Percentiles rank a stretch among this genome's conserved stretches.
Evolutionary conservation across 2,888 invertebrate species (phyloP).

Genomic region (Enchytraeus crypticus): DNA sequence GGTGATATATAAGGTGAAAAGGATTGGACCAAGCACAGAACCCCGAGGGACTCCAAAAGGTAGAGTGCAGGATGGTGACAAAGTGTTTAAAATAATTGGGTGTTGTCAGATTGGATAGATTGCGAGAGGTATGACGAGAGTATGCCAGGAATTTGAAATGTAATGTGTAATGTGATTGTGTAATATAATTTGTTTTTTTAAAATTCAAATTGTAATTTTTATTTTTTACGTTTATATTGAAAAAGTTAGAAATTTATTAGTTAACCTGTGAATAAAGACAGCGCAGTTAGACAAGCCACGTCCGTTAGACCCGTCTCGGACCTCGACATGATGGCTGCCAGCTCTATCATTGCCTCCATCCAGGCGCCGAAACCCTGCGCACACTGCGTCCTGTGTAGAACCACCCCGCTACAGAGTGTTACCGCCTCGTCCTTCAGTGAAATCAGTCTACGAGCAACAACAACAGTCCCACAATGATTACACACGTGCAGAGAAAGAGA

Average conservation of each 20-base stretch:
- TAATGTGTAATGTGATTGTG: not conserved
- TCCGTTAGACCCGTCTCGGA: not conserved
- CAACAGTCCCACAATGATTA: not conserved
- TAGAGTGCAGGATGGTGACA: too few species aligned
- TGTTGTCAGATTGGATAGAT: too few species aligned
- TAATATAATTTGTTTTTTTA: not conserved
- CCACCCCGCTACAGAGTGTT: not conserved
- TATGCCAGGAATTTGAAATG: not conserved
- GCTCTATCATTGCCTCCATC: constrained; percentile 6
- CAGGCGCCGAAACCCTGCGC: not conserved
- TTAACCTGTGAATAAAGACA: constrained; percentile 2
- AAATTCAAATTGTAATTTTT: not conserved
- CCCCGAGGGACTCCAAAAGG: too few species aligned
- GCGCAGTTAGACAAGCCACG: constrained; percentile 5
- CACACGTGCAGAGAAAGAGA: not conserved
- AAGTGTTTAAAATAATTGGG: too few species aligned
- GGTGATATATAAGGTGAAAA: too few species aligned
- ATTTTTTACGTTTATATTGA: not conserved
- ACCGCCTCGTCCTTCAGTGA: not conserved
- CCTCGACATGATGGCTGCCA: not conserved
- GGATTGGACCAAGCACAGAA: too few species aligned
- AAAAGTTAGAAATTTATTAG: not conserved
- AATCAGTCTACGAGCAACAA: not conserved
- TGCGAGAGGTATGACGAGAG: too few species aligned
- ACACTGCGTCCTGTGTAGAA: constrained; percentile 5